These are phyloP conservation scores for Actias luna DNA, from an alignment of 2,888 invertebrate species.

Conservation along the genomic window DNA sequence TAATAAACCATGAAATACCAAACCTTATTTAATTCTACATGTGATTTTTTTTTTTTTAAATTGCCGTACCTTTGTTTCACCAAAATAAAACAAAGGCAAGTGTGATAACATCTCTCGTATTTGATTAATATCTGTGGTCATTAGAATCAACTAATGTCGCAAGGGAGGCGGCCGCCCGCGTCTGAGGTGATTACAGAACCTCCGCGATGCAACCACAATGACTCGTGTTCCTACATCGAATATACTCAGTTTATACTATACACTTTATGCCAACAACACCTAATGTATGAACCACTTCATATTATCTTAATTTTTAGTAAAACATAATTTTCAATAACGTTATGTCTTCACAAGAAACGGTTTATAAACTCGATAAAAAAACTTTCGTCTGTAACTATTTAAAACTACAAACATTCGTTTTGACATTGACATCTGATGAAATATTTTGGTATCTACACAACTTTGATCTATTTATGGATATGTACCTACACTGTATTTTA, in stretches of 20 bases:
- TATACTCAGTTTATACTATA: background rate
- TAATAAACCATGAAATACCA: background rate
- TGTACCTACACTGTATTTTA: background rate
- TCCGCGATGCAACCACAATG: background rate
- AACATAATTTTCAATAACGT: no score
- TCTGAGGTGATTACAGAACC: slow-evolving; percentile 8
- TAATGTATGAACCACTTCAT: no score
- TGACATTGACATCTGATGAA: background rate
- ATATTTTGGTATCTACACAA: no score
- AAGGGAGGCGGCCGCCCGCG: slow-evolving; percentile 12
- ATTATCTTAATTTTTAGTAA: no score
- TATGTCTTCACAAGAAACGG: no score
- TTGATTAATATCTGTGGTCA: slow-evolving; percentile 76
- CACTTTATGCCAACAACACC: background rate
- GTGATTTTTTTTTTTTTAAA: no score
- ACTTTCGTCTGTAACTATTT: background rate
- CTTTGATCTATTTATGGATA: no score
- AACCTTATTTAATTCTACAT: background rate
- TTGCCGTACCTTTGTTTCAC: slow-evolving; percentile 58
- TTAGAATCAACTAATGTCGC: slow-evolving; percentile 72
- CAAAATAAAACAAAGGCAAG: slow-evolving; percentile 57
- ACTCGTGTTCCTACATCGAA: background rate
- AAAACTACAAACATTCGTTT: background rate
- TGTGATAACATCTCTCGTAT: slow-evolving; percentile 73
- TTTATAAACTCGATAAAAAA: background rate